Evolutionary conservation across 2,888 invertebrate genomes (phyloP).

Genomic region (Dryomyza anilis): DNA sequence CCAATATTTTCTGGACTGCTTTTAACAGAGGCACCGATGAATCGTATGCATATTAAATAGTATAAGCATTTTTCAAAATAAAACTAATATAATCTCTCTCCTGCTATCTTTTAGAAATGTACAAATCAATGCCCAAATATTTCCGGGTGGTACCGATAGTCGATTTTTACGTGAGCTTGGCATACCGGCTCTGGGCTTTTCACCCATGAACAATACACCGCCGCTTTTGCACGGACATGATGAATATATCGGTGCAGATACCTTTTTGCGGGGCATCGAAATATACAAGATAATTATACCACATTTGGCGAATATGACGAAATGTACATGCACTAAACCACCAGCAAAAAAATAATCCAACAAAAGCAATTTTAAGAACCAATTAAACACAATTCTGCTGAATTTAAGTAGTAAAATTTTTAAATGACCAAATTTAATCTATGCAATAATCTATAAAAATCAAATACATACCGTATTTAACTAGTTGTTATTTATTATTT

Average conservation of each 20-base stretch:
- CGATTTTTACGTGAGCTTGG: conserved; percentile 78
- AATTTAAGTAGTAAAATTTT: too few species aligned
- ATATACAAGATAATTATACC: conserved; percentile 64
- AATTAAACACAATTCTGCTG: too few species aligned
- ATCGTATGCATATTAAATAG: conserved; percentile 66
- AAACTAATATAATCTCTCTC: not conserved
- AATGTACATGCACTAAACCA: too few species aligned
- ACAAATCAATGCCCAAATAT: conserved; percentile 72
- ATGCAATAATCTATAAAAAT: too few species aligned
- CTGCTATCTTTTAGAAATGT: conserved; percentile 64
- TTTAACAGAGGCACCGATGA: conserved; percentile 68
- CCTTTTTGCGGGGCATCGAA: conserved; percentile 81
- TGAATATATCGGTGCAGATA: conserved; percentile 78
- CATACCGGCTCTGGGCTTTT: conserved; percentile 86
- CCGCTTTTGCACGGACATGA: conserved; percentile 87
- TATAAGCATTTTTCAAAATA: not conserved
- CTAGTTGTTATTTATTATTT: too few species aligned
- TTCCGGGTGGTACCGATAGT: conserved; percentile 88
- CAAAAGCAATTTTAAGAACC: too few species aligned
- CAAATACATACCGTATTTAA: too few species aligned
- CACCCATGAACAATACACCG: conserved; percentile 83
- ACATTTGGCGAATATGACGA: conserved; percentile 43
- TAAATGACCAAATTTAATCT: too few species aligned
- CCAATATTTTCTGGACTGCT: conserved; percentile 73
- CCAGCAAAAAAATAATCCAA: too few species aligned